These are phyloP conservation scores for Calameuta filiformis DNA, from an alignment of 2,888 invertebrate species.

Conservation along the genomic window DNA sequence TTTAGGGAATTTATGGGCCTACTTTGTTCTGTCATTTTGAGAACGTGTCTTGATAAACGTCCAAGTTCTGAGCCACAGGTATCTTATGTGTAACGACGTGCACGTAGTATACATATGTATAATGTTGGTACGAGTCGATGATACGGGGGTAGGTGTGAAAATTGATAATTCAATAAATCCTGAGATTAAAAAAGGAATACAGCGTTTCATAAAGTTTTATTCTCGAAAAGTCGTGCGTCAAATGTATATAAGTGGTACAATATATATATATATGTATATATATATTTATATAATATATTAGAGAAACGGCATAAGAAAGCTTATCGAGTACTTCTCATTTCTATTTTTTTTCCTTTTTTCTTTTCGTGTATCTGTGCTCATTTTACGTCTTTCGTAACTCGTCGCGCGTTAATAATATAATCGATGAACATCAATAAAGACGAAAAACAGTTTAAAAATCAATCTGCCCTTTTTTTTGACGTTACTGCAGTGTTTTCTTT, in stretches of 20 bases:
- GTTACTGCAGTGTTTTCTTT: background rate
- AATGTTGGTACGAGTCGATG: background rate
- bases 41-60: background rate
- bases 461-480: background rate
- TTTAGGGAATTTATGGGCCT: background rate
- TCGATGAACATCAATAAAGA: background rate
- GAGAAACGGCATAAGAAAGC: slow-evolving; percentile 60
- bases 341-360: slow-evolving; percentile 13
- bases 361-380: slow-evolving; percentile 28
- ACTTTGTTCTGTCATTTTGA: background rate
- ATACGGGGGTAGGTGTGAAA: background rate
- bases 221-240: slow-evolving; percentile 60
- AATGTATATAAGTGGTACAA: slow-evolving; percentile 42
- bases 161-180: background rate
- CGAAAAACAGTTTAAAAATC: background rate
- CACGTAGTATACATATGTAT: background rate
- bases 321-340: slow-evolving; percentile 35
- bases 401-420: background rate
- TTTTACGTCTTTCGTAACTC: slow-evolving; percentile 18
- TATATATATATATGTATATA: slow-evolving; percentile 11
- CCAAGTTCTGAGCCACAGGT: background rate
- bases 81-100: background rate
- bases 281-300: slow-evolving; percentile 25
- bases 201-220: slow-evolving; percentile 60
- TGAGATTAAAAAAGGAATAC: slow-evolving; percentile 34